These are phyloP conservation scores for Lagria hirta DNA, from an alignment of 2,888 invertebrate species.

Conservation along the genomic window DNA sequence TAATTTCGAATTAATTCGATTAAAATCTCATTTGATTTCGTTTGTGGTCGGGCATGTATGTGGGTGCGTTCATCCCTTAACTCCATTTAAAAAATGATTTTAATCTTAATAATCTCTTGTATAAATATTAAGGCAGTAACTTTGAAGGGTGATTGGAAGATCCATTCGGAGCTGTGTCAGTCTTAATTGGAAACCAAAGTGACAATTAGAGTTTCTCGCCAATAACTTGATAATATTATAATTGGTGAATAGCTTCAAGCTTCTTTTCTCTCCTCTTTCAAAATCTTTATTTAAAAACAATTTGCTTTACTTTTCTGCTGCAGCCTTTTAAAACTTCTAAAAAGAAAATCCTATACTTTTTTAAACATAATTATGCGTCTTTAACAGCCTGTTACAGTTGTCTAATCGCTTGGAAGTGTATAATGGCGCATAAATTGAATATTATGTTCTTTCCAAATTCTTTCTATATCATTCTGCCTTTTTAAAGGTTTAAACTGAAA, in stretches of 20 bases:
- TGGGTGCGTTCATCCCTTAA: neutral
- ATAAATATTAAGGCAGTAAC: conserved; percentile 15
- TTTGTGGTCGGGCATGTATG: neutral
- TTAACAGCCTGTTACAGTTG: conserved; percentile 43
- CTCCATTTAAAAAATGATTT: too few relatives aligned
- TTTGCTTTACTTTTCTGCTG: conserved; percentile 25
- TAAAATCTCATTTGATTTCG: too few relatives aligned
- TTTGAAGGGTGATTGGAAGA: conserved; percentile 14
- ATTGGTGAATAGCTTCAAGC: conserved; percentile 50
- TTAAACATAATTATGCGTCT: conserved; percentile 30
- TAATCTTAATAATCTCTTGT: too few relatives aligned
- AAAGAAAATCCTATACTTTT: conserved; percentile 26
- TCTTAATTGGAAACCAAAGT: conserved; percentile 53
- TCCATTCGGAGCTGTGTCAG: conserved; percentile 40
- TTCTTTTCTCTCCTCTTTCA: conserved; percentile 36
- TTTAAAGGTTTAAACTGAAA: too few relatives aligned
- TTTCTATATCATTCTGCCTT: too few relatives aligned
- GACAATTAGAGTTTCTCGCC: conserved; percentile 51
- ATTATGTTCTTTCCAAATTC: too few relatives aligned
- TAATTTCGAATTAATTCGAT: too few relatives aligned
- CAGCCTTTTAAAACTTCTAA: conserved; percentile 24
- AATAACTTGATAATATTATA: conserved; percentile 51
- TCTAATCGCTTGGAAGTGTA: conserved; percentile 49
- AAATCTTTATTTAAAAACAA: conserved; percentile 35
- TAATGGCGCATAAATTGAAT: conserved; percentile 47